A percentile compares a stretch with the other conserved stretches of the same genome.
These are phyloP conservation scores for Macaria notata DNA, from an alignment of 2,888 invertebrate genomes.

Conservation along the genomic window DNA sequence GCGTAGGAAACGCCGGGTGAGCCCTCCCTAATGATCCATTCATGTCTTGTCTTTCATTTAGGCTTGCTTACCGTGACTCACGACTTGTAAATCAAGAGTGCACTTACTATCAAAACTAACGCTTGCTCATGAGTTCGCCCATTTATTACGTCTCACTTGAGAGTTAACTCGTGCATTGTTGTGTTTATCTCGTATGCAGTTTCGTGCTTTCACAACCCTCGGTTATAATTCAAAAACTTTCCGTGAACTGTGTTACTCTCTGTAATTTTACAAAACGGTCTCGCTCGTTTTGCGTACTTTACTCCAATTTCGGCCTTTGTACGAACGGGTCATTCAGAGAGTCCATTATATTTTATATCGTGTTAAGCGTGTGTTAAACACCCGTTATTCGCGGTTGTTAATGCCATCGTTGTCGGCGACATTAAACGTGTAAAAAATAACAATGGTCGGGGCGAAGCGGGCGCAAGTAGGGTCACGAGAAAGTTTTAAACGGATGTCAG, in stretches of 20 bases:
- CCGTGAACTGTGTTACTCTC: conserved; percentile 5
- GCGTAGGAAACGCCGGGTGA: conserved; percentile 51
- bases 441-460: conserved; percentile 25
- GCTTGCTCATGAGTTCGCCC: conserved; percentile 23
- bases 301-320: conserved; percentile 5
- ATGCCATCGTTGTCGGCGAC: conserved; percentile 18
- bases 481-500: conserved; percentile 51
- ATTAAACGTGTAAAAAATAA: conserved; percentile 30
- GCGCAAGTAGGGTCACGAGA: conserved; percentile 48
- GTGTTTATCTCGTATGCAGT: conserved; percentile 12
- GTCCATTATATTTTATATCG: not conserved
- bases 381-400: conserved; percentile 22
- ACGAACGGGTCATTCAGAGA: not conserved
- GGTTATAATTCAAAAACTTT: conserved; percentile 3
- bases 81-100: conserved; percentile 43
- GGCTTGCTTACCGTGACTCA: conserved; percentile 52
- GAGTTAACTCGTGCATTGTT: conserved; percentile 9
- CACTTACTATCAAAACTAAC: conserved; percentile 35
- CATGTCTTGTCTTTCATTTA: conserved; percentile 56
- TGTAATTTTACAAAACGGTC: conserved; percentile 12
- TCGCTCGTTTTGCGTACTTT: conserved; percentile 4
- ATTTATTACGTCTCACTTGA: conserved; percentile 12
- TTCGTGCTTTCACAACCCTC: conserved; percentile 11
- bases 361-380: conserved; percentile 8
- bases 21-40: conserved; percentile 66